Conservation (phyloP, 2,888 invertebrate genomes). For the Linnaemya tessellans region DNA sequence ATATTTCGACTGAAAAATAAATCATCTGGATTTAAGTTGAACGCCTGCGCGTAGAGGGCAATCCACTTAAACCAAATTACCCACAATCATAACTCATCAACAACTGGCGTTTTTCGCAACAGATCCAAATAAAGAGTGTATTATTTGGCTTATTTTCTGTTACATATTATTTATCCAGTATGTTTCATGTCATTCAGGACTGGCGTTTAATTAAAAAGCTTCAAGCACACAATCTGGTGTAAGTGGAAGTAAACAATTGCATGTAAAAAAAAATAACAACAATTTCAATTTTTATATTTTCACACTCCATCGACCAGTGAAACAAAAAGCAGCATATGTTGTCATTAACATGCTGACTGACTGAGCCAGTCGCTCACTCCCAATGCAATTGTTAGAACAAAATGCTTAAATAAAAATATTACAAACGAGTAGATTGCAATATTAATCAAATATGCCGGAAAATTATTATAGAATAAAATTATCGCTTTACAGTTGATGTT, state of each 20-base stretch:
- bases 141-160: not conserved
- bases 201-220: slow-evolving; percentile 39
- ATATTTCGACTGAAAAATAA: too few relatives aligned
- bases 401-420: slow-evolving; percentile 21
- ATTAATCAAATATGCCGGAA: slow-evolving; percentile 72
- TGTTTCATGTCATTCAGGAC: slow-evolving; percentile 9
- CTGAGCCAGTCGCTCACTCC: not conserved
- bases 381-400: slow-evolving; percentile 39
- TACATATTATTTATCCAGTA: not conserved
- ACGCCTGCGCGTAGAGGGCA: too few relatives aligned
- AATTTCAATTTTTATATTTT: slow-evolving; percentile 8
- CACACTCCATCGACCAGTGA: not conserved
- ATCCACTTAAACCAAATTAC: too few relatives aligned
- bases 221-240: not conserved
- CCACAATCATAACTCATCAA: not conserved
- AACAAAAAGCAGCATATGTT: slow-evolving; percentile 5
- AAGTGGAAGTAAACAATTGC: slow-evolving; percentile 17
- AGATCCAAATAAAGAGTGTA: not conserved
- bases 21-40: too few relatives aligned
- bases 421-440: slow-evolving; percentile 17
- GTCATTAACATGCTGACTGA: slow-evolving; percentile 56
- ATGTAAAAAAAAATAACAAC: not conserved
- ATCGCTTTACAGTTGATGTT: slow-evolving; percentile 46
- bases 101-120: not conserved
- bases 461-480: slow-evolving; percentile 60